Conservation (phyloP, 1,140 invertebrate genomes). For the Drosophila ficusphila region DNA sequence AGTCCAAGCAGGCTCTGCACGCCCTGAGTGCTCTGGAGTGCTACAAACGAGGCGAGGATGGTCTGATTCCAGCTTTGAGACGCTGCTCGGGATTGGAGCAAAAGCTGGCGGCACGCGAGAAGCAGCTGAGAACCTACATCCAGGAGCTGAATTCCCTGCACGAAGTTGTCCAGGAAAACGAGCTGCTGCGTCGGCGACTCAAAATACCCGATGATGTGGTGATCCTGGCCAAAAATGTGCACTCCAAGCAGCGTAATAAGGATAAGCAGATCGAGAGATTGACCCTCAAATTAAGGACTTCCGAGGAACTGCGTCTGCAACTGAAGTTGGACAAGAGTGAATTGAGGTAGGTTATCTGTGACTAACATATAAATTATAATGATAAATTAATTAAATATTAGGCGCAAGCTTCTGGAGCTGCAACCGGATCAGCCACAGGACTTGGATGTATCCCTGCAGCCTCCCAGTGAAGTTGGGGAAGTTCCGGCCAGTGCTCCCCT, state of each 20-base stretch:
- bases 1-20: slow-evolving; percentile 79
- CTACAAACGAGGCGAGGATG: slow-evolving; percentile 78
- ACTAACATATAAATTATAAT: neutral
- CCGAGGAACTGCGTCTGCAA: slow-evolving; percentile 79
- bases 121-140: slow-evolving; percentile 66
- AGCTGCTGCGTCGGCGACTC: slow-evolving; percentile 59
- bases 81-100: slow-evolving; percentile 72
- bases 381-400: fast-evolving
- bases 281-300: slow-evolving; percentile 74
- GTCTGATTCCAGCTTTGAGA: slow-evolving; percentile 62
- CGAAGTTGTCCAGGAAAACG: slow-evolving; percentile 76
- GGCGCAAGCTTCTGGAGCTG: slow-evolving; percentile 52
- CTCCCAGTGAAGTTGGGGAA: slow-evolving; percentile 66
- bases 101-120: slow-evolving; percentile 70
- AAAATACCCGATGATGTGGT: slow-evolving; percentile 79
- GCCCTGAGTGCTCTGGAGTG: slow-evolving; percentile 71
- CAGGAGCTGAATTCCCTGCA: slow-evolving; percentile 78
- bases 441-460: slow-evolving; percentile 37
- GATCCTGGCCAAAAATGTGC: slow-evolving; percentile 66
- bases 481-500: slow-evolving; percentile 48
- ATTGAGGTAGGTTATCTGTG: slow-evolving; percentile 49
- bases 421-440: slow-evolving; percentile 7
- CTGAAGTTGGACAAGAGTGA: slow-evolving; percentile 81
- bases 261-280: slow-evolving; percentile 82
- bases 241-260: slow-evolving; percentile 76